Evolutionary conservation across 2,888 invertebrate species (phyloP).

Genomic region (Erynnis tages): DNA sequence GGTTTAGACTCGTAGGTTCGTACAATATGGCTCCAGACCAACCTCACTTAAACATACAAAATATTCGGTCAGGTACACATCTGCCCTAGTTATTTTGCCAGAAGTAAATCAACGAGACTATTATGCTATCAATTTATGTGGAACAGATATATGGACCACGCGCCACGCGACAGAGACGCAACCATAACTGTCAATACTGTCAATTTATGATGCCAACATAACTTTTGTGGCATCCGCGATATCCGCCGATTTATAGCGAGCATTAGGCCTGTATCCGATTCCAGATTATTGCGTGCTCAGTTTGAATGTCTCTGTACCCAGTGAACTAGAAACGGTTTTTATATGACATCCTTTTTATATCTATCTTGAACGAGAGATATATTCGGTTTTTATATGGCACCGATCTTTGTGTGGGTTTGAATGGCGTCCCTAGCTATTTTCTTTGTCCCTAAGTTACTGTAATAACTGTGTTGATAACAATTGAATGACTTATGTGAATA

Average conservation of each 20-base stretch:
- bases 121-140: conserved; percentile 1
- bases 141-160: conserved; percentile 13
- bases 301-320: conserved; percentile 35
- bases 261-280: conserved; percentile 49
- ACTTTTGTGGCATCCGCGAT: conserved; percentile 60
- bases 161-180: conserved; percentile 22
- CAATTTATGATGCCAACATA: conserved; percentile 60
- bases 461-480: too few relatives aligned
- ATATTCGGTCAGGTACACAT: not conserved
- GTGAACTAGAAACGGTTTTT: conserved; percentile 27
- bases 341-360: conserved; percentile 17
- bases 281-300: conserved; percentile 45
- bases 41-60: too few relatives aligned
- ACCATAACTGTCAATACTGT: conserved; percentile 46
- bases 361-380: not conserved
- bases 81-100: conserved; percentile 6
- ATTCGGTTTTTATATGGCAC: not conserved
- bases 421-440: too few relatives aligned
- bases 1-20: too few relatives aligned
- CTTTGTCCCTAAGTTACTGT: too few relatives aligned
- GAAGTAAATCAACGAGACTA: conserved; percentile 8
- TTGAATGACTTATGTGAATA: too few relatives aligned
- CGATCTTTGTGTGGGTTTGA: not conserved
- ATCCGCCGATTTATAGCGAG: conserved; percentile 54
- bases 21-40: too few relatives aligned